phyloP scores from a whole-genome alignment of 53 echinoderm and acorn worm species.

The Holothuria leucospilota region DNA sequence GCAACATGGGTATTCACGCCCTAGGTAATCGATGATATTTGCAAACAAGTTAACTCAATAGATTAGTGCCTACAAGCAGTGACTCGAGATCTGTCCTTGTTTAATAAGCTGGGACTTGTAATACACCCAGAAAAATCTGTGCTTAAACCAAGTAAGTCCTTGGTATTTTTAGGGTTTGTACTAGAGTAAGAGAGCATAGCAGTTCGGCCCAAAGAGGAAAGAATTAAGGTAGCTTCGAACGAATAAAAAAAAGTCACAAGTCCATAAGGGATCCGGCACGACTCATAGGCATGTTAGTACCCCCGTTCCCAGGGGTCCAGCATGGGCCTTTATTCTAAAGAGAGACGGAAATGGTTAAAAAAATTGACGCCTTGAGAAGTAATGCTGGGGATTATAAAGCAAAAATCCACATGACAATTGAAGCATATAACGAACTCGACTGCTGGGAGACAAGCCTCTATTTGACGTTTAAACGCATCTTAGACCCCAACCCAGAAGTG shows the following conservation, averaged over 20 bases:
- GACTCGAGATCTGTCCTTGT: background rate
- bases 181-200: background rate
- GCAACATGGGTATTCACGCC: background rate
- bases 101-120: constrained; percentile 9
- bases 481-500: too few species aligned
- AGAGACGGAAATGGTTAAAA: too few species aligned
- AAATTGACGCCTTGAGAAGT: too few species aligned
- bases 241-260: background rate
- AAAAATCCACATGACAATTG: too few species aligned
- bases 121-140: constrained; percentile 33
- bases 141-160: background rate
- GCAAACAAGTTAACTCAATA: background rate
- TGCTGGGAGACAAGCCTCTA: too few species aligned
- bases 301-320: background rate
- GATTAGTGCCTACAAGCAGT: background rate
- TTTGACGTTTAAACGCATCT: too few species aligned
- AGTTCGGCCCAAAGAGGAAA: constrained; percentile 3
- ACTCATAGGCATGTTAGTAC: constrained; percentile 23
- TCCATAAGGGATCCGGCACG: background rate
- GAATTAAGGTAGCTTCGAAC: background rate
- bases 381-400: too few species aligned
- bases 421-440: too few species aligned
- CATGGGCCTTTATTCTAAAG: too few species aligned
- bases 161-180: constrained; percentile 31
- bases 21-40: background rate